Conservation (phyloP, 2,888 invertebrate genomes). For the Mayetiola destructor region DNA sequence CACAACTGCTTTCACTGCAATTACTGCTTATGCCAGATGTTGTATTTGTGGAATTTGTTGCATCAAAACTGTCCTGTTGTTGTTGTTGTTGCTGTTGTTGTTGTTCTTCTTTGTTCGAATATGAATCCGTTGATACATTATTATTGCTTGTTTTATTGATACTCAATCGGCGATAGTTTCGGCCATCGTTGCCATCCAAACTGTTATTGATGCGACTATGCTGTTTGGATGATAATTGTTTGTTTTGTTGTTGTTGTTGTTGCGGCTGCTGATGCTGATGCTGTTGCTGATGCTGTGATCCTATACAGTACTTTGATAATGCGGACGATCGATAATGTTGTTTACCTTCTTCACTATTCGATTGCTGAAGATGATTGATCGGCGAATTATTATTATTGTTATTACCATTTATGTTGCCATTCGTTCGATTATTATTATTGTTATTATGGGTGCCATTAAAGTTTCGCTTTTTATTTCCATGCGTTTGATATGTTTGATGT, state of each 20-base stretch:
- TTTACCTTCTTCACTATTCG: too few relatives aligned
- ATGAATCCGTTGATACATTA: not conserved
- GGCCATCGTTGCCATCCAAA: not conserved
- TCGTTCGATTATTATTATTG: not conserved
- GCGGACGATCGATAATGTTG: not conserved
- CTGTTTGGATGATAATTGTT: not conserved
- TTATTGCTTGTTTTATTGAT: not conserved
- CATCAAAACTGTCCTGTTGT: slow-evolving; percentile 6
- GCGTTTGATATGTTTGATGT: not conserved
- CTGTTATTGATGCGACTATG: not conserved
- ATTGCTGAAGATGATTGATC: too few relatives aligned
- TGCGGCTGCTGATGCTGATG: not conserved
- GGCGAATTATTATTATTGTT: not conserved
- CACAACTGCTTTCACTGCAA: not conserved
- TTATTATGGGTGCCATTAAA: not conserved
- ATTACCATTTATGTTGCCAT: not conserved
- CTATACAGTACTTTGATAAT: not conserved
- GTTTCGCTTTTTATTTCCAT: slow-evolving; percentile 6
- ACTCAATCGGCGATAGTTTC: not conserved
- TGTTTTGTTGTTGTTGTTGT: not conserved
- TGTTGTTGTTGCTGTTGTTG: not conserved
- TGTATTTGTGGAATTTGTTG: not conserved
- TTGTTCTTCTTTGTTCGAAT: not conserved
- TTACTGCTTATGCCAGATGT: not conserved
- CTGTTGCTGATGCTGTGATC: not conserved